A percentile compares a stretch with the other conserved stretches of the same genome.
Conservation (phyloP, 2,888 invertebrate species). For the Phengaris alcon region DNA sequence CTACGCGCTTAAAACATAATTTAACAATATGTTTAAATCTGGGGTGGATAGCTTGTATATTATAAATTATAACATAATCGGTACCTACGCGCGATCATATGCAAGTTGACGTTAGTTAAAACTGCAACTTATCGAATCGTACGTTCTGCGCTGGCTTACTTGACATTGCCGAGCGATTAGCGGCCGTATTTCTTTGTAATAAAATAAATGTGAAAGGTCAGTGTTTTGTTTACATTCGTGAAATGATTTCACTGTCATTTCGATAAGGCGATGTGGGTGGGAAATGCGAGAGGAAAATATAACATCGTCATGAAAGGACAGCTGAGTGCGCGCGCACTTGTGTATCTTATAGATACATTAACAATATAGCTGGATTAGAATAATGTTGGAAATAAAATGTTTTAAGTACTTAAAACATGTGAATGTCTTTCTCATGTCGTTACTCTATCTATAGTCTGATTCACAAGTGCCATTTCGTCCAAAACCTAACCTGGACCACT, state of each 20-base stretch:
- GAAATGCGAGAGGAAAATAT: conserved; percentile 37
- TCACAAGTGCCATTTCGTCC: too few relatives aligned
- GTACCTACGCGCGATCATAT: background rate
- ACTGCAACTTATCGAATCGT: conserved; percentile 33
- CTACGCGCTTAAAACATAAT: too few relatives aligned
- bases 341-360: background rate
- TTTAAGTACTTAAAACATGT: too few relatives aligned
- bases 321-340: conserved; percentile 32
- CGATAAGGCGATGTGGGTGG: conserved; percentile 54
- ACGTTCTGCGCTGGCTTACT: conserved; percentile 26
- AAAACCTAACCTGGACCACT: too few relatives aligned
- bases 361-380: background rate
- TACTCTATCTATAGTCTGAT: too few relatives aligned
- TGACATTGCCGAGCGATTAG: conserved; percentile 32
- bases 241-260: conserved; percentile 45
- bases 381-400: too few relatives aligned
- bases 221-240: conserved; percentile 33
- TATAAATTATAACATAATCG: background rate
- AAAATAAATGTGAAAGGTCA: conserved; percentile 36
- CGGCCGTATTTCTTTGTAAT: conserved; percentile 35
- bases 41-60: background rate
- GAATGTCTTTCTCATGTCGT: too few relatives aligned
- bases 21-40: too few relatives aligned
- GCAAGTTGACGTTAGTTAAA: conserved; percentile 20
- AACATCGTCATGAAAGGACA: conserved; percentile 35